Evolutionary conservation across 2,888 invertebrate species (phyloP).

Genomic region (Acrobeloides nanus): DNA sequence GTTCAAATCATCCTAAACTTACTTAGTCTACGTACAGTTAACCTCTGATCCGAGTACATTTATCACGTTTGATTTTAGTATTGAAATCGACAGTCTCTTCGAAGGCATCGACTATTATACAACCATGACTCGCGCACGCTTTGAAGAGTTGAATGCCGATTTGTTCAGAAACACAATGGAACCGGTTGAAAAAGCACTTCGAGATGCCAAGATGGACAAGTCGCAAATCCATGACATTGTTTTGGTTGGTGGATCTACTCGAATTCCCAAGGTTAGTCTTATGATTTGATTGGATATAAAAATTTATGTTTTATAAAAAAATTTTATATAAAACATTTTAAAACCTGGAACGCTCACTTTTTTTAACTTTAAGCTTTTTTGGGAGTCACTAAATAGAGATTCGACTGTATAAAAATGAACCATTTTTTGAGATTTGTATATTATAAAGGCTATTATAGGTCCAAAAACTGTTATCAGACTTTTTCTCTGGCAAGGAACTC

Average conservation of each 20-base stretch:
- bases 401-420: too few relatives aligned
- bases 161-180: conserved; percentile 91
- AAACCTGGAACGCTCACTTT: too few relatives aligned
- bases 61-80: too few relatives aligned
- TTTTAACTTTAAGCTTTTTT: too few relatives aligned
- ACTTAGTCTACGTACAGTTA: too few relatives aligned
- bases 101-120: conserved; percentile 96
- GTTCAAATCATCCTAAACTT: too few relatives aligned
- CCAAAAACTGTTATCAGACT: conserved; percentile 83
- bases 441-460: conserved; percentile 61
- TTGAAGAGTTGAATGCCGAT: conserved; percentile 73
- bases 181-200: conserved; percentile 85
- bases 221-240: conserved; percentile 67
- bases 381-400: too few relatives aligned
- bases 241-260: conserved; percentile 79
- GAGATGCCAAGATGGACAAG: conserved; percentile 76
- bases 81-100: conserved; percentile 88
- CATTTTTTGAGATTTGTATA: too few relatives aligned
- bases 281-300: background rate
- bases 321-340: too few relatives aligned
- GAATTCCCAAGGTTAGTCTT: conserved; percentile 85
- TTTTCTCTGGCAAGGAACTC: conserved; percentile 85
- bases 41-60: too few relatives aligned
- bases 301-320: background rate
- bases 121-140: conserved; percentile 85